A percentile compares a stretch with the other conserved stretches of the same genome.
phyloP scores from a whole-genome alignment of 2,797 vertebrate species.

The Oreochromis grahami region DNA sequence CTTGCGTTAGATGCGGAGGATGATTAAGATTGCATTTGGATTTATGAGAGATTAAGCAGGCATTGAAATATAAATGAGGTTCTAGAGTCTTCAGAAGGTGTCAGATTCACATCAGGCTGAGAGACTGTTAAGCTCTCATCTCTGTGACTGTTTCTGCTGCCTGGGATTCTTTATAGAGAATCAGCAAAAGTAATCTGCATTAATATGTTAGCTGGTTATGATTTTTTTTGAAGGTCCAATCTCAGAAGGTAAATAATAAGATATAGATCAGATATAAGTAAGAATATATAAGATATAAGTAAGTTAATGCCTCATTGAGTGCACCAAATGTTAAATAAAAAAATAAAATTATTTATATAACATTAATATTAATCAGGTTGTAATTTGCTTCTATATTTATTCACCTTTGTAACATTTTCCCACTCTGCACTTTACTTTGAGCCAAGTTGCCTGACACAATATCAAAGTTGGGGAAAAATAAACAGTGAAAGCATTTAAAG shows the following conservation, averaged over 20 bases:
- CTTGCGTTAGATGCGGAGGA: neutral
- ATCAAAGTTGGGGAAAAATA: neutral
- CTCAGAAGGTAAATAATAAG: neutral
- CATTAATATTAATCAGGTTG: neutral
- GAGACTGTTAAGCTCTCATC: neutral
- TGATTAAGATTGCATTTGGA: constrained; percentile 13
- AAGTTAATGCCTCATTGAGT: neutral
- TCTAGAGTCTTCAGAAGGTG: neutral
- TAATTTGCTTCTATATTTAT: neutral
- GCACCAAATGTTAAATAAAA: neutral
- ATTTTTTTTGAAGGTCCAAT: neutral
- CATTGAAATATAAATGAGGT: constrained; percentile 12
- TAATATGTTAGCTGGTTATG: neutral
- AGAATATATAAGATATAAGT: neutral
- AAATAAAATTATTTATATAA: neutral
- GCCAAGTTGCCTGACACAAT: neutral
- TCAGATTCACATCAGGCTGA: neutral
- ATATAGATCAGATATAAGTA: neutral
- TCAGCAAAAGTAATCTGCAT: neutral
- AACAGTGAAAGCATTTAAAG: neutral
- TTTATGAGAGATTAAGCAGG: constrained; percentile 11
- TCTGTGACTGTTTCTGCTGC: neutral
- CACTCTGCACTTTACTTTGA: neutral
- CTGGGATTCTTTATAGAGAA: neutral
- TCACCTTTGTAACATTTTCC: neutral